These are phyloP conservation scores for Amphimallon solstitiale DNA, from an alignment of 2,888 invertebrate genomes.

Conservation along the genomic window DNA sequence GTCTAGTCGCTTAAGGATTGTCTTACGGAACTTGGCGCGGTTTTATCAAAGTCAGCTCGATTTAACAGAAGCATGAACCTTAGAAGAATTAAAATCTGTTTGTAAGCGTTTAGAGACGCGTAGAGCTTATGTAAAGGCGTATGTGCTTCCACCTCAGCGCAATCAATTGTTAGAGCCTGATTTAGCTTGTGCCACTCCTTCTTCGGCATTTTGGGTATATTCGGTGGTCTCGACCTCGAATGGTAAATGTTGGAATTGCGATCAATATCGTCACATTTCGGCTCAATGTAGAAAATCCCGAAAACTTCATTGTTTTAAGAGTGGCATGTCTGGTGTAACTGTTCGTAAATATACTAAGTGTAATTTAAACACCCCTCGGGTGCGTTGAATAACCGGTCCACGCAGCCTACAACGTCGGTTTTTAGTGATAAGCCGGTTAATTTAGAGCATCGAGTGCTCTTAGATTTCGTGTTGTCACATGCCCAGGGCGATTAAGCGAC, in stretches of 20 bases:
- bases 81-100: not conserved
- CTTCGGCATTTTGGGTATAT: too few relatives aligned
- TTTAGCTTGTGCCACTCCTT: not conserved
- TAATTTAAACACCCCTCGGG: not conserved
- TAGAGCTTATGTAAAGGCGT: not conserved
- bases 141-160: not conserved
- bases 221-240: not conserved
- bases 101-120: not conserved
- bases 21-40: slow-evolving; percentile 38
- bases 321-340: not conserved
- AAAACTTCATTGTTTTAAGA: not conserved
- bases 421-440: not conserved
- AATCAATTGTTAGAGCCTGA: not conserved
- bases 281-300: not conserved
- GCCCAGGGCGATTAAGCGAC: slow-evolving; percentile 6
- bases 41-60: slow-evolving; percentile 36
- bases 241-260: slow-evolving; percentile 9
- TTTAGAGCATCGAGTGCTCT: not conserved
- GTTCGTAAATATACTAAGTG: not conserved
- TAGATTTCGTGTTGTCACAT: slow-evolving; percentile 15
- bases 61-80: slow-evolving; percentile 16
- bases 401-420: not conserved
- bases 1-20: slow-evolving; percentile 28
- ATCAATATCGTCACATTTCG: not conserved
- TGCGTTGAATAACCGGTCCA: not conserved